Base-by-base conservation (phyloP, 2,113 vertebrate species). In the Electrona antarctica region DNA sequence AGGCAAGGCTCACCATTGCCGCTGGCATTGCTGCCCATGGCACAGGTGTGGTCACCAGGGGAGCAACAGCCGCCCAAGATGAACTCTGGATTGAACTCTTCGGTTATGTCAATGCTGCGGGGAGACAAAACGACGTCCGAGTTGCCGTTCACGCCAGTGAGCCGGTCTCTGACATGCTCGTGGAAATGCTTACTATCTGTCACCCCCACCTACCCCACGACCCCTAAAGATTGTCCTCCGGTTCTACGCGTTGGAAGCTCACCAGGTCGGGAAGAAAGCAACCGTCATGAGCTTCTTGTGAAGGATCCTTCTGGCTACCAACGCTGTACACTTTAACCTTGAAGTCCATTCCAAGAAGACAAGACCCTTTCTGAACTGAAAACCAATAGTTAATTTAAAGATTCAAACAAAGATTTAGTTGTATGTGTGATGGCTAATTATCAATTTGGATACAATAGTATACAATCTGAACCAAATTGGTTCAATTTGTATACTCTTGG, bases 201-300 rank as follows among this genome's bases (percentile, higher is more conserved):
- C n/a, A n/a, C n/a, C n/a, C n/a, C n/a, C n/a, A n/a, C n/a, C n/a
- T n/a, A n/a, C n/a, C n/a, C n/a, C n/a, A n/a, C n/a, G n/a, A n/a
- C n/a, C n/a, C n/a, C n/a, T n/a, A n/a, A n/a, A n/a, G 92, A 95
- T 98, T 55, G 4, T 94, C 9, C 93, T 98, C 14, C 78, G 88
- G 73, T 98, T 97, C 84, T 86, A 86, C 15, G 92, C 93, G 0
- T 7, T 98, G 93, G 94, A 97, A 79, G 89, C 87, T 12, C 96
- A 95, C 94, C 97, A 98, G 88, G 93, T 98, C 0, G 96, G 96
- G 64, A 98, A 95, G 92, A 94, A 95, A 5, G 92, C 94, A 75
- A 99, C 96, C 0, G 95, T 97, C 28, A 87, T 96, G 94, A 97
- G 93, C 0, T 97, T 95, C 79, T 70, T 97, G 74, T 97, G 85